Evolutionary conservation across 2,113 vertebrate species (phyloP).

Genomic region (Notiomystis cincta): DNA sequence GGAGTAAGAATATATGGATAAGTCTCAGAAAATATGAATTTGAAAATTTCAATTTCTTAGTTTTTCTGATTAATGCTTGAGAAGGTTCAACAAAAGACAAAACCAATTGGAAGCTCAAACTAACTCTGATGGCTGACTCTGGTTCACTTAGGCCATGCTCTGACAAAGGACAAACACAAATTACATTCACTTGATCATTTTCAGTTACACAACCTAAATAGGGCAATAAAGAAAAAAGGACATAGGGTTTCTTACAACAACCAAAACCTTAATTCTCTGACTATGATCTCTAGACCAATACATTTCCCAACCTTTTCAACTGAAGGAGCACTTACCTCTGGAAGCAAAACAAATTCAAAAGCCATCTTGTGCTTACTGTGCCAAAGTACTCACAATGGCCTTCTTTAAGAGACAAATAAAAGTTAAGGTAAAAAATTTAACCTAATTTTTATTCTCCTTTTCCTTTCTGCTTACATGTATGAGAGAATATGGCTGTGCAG

Average conservation of each 20-base stretch:
- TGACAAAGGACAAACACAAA: not conserved
- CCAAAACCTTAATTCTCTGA: not conserved
- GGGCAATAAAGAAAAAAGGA: not conserved
- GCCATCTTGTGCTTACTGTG: not conserved
- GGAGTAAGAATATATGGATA: not conserved
- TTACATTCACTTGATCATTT: not conserved
- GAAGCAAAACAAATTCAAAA: not conserved
- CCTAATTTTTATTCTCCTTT: not conserved
- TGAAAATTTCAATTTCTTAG: not conserved
- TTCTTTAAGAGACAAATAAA: not conserved
- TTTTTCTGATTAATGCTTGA: not conserved
- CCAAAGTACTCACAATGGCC: not conserved
- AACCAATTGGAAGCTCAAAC: not conserved
- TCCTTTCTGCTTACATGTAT: not conserved
- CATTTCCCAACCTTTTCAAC: not conserved
- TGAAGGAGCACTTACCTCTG: not conserved
- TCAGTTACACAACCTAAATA: not conserved
- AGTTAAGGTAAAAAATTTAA: not conserved
- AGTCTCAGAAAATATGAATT: not conserved
- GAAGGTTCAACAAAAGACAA: not conserved
- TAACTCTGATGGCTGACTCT: not conserved
- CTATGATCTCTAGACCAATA: not conserved
- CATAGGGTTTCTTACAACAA: not conserved
- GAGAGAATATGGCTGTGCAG: not conserved
- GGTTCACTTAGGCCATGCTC: not conserved